Base-by-base conservation (phyloP, 2,888 invertebrate species). In the Entomobrya proxima region DNA sequence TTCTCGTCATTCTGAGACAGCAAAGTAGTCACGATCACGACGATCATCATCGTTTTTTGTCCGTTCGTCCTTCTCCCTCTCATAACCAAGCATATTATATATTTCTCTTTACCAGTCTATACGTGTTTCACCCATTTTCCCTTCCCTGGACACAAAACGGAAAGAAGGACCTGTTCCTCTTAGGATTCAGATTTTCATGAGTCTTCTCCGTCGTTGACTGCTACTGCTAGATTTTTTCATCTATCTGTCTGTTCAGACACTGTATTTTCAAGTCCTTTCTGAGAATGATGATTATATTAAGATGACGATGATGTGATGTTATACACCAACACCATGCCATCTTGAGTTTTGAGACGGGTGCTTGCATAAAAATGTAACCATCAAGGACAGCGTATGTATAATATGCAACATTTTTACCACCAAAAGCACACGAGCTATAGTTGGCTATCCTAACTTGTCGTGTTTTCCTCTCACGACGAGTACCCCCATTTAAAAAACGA, bases 351-450 rank as follows among this genome's bases (percentile, higher is more conserved):
- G 15, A 32, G 50, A 47, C 50, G 32, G 27, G 4, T 35, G 32
- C 44, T 11, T 74, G 50, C 72, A 74, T 18, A 74, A 74, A 74
- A 50, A 50, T 74, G 72, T 50, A 74, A 50, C 50, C 18, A 32
- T 32, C 21, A 50, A 74, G 72, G 30, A 30, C 50, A 30, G 18
- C 72, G 30, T 27, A n/a, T n/a, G n/a, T n/a, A n/a, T n/a, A 11
- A 32, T 32, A 74, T 74, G 72, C 50, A 50, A 50, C 18, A 50
- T 47, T 72, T 74, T 74, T 32, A 64, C 32, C 30, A 18, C 72
- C 30, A n/a, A 67, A 67, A 1, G 40, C 47, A 2, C 6, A 47
- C 30, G 27, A 72, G 30, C 47, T 30, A 21, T 0, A 44, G n/a
- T 32, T 13, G 37, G 9, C 37, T 15, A 11, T 21, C 13, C 40